Evolutionary conservation across 1,140 invertebrate species (phyloP), one percentile per base, ranked within the genome.

Genomic region (Sitobion miscanthi): DNA sequence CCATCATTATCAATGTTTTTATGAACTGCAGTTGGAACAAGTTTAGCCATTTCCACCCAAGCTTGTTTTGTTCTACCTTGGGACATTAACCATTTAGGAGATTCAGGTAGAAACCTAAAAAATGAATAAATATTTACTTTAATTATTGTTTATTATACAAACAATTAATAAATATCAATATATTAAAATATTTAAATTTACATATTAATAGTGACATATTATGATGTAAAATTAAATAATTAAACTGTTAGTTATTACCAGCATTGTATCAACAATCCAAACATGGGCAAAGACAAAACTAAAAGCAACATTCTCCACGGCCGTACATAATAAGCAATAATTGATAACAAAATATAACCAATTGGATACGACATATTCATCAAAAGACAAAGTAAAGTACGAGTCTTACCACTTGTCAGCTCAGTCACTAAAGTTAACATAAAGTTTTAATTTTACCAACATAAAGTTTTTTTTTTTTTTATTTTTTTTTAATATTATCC

Each of bases 361-460:
- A 96, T 90, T 2, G 96, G 95, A 95, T 96, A 97, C n/a, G 96
- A 96, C 54, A 95, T 95, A 88, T 96, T 96, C 94, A 96, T 96
- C 23, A 96, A 95, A 91, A 97, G 96, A 1, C 96, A 96, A 95
- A 97, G 96, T 94, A 96, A 96, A 7, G 96, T 96, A 94, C 97
- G 95, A 94, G 96, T 96, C 90, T 96, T 95, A 35, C 96, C 95
- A 88, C 96, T 96, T 23, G 97, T 96, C 93, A 96, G 96, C 94
- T 97, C 97, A 57, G 96, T 96, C 93, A 97, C 97, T 97, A 94
- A 62, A 95, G 94, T 45, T 92, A n/a, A 62, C 8, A 77, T 47
- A 69, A 82, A 47, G 57, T 92, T 49, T 69, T 25, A 30, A 42
- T 42, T 42, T 42, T 42, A 42, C 42, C 4, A 42, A 42, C 42